A percentile compares a stretch with the other conserved stretches of the same genome.
Evolutionary conservation across 2,113 vertebrate genomes (phyloP).

Genomic region (Chionis minor): DNA sequence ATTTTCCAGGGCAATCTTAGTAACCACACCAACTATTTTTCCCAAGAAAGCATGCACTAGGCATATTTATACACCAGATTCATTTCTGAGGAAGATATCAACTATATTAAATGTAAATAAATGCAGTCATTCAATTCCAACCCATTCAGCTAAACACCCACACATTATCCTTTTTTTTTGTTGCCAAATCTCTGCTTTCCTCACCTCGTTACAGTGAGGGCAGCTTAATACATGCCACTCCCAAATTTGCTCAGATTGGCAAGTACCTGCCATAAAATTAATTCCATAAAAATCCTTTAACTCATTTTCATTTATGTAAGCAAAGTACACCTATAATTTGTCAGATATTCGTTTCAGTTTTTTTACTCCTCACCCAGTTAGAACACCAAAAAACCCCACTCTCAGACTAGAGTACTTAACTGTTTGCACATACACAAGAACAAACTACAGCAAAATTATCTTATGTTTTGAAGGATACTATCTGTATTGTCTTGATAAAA

Average conservation of each 20-base stretch:
- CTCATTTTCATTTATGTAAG: background rate
- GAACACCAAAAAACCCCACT: background rate
- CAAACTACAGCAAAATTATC: background rate
- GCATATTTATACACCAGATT: slow-evolving; percentile 44
- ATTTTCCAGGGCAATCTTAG: slow-evolving; percentile 63
- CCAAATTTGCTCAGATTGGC: background rate
- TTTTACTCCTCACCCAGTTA: background rate
- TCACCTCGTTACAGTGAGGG: background rate
- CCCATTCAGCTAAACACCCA: background rate
- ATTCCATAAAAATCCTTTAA: background rate
- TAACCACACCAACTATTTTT: slow-evolving; percentile 44
- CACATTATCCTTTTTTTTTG: background rate
- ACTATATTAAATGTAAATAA: background rate
- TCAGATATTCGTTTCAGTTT: background rate
- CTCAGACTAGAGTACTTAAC: background rate
- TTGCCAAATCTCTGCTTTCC: background rate
- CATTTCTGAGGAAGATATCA: background rate
- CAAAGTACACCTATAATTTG: background rate
- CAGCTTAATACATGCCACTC: background rate
- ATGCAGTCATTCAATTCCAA: background rate
- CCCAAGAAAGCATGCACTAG: background rate
- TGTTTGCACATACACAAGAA: background rate
- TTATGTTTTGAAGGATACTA: background rate
- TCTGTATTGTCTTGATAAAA: background rate
- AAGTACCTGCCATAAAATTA: background rate